Conservation (phyloP, 92 coral and sea anemone species). For the Metridium senile region DNA sequence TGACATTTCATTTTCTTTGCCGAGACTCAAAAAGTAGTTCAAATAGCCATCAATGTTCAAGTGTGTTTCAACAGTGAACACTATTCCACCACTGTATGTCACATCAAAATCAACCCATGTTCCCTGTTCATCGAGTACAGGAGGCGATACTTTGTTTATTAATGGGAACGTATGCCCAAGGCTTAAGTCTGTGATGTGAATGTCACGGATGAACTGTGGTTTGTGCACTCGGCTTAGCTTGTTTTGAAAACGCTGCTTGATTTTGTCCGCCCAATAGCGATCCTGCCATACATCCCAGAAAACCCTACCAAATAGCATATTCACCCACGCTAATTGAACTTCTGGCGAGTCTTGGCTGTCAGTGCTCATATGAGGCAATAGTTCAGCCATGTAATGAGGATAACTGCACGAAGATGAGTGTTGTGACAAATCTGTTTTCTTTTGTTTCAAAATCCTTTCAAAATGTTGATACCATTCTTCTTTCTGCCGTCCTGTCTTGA, state of each 20-base stretch:
- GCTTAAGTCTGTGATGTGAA: conserved; percentile 83
- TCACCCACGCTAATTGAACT: conserved; percentile 90
- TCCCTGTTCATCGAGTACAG: conserved; percentile 85
- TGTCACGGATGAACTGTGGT: conserved; percentile 94
- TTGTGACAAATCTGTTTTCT: conserved; percentile 42
- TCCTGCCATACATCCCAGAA: conserved; percentile 99
- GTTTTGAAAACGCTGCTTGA: conserved; percentile 92
- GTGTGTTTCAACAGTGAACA: conserved; percentile 88
- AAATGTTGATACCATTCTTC: conserved; percentile 92
- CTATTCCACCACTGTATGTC: conserved; percentile 89
- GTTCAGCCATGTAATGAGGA: conserved; percentile 87
- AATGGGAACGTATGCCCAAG: conserved; percentile 89
- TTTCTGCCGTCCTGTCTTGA: conserved; percentile 91
- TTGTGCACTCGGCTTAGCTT: conserved; percentile 82
- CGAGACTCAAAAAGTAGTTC: conserved; percentile 75
- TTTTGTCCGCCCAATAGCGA: conserved; percentile 94
- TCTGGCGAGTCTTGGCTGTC: conserved; percentile 57
- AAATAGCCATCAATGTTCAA: conserved; percentile 92
- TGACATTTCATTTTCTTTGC: conserved; percentile 66
- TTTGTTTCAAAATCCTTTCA: conserved; percentile 37
- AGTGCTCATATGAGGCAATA: conserved; percentile 58
- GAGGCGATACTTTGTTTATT: conserved; percentile 77
- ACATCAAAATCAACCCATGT: conserved; percentile 99
- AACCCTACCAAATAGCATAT: conserved; percentile 86
- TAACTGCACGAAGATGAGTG: conserved; percentile 61